Base-by-base conservation (phyloP, 2,113 vertebrate species). In the Tetraodon nigroviridis region DNA sequence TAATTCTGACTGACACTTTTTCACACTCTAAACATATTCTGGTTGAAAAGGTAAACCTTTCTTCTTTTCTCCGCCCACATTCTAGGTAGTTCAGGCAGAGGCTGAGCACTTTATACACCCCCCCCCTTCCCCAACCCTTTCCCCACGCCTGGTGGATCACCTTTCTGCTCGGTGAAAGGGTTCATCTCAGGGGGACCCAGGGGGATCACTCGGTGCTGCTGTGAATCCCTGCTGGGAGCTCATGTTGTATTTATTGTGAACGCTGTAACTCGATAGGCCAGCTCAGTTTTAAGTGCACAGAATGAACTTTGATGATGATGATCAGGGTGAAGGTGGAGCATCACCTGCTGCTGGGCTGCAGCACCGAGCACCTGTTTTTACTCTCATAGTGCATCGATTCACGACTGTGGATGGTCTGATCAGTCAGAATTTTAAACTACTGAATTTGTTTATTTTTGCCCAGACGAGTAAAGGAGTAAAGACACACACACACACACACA, bases 271-370 rank as follows among this genome's bases (percentile, higher is more conserved):
- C 73, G 58, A 83, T 84, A 80, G 75, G 61, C 52, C 22, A 37
- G 71, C 78, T 76, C 64, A 55, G 59, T 78, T 83, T 71, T 77
- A 74, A 77, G 57, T 57, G 58, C 59, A 65, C 69, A 72, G 67
- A 85, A 75, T 78, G 65, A 76, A 75, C 69, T 77, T 52, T 76
- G 71, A 80, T 81, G 52, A 40, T 59, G 72, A 80, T 81, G 75
- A 62, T 48, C 8, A 37, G 1, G 32, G 80, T 71, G 81, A 46
- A 70, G 61, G 51, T 64, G 12, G 32, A 37, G 32, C 32, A 37
- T 37, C 32, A 37, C 32, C 32, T 37, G 32, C 32, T 37, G 32
- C 32, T 37, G 24, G 24, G 24, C 24, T 27, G 24, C 57, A 46
- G 80, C 75, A 76, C 73, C 81, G 73, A 69, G 47, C 68, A 62